These are phyloP conservation scores for Pseudochirops corinnae DNA, from an alignment of 2,797 vertebrate genomes.

Conservation along the genomic window DNA sequence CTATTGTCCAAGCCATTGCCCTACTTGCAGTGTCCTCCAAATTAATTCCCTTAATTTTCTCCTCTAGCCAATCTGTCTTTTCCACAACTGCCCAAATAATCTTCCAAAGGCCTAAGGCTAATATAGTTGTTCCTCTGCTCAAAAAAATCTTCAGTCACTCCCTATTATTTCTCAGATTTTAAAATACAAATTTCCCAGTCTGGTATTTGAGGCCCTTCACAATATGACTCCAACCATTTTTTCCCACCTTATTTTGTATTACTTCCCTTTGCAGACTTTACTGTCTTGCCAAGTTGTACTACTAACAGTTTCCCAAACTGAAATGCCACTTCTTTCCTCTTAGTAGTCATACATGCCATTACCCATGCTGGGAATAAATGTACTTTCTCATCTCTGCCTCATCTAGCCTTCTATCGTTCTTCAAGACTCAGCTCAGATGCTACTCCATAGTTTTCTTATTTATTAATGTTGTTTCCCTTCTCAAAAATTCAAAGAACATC, in stretches of 20 bases:
- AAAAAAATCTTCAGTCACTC: not conserved
- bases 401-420: too few species aligned
- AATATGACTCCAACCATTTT: not conserved
- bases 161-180: not conserved
- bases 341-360: not conserved
- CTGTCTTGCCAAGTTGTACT: not conserved
- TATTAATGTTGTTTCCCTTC: too few species aligned
- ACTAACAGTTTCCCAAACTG: not conserved
- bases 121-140: not conserved
- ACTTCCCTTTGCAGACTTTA: not conserved
- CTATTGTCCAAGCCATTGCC: not conserved
- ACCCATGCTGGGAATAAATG: not conserved
- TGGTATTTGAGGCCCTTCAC: not conserved
- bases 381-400: too few species aligned
- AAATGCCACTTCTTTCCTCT: not conserved
- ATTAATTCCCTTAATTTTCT: not conserved
- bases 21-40: not conserved
- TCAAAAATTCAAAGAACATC: too few species aligned
- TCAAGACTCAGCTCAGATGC: too few species aligned
- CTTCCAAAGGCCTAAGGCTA: constrained; percentile 29
- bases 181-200: not conserved
- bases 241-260: not conserved
- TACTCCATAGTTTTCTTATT: too few species aligned
- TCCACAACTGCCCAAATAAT: not conserved
- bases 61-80: not conserved